These are phyloP conservation scores for Eunapius fragilis DNA, from an alignment of 37 sponge, comb jelly and placozoan genomes.

Conservation along the genomic window DNA sequence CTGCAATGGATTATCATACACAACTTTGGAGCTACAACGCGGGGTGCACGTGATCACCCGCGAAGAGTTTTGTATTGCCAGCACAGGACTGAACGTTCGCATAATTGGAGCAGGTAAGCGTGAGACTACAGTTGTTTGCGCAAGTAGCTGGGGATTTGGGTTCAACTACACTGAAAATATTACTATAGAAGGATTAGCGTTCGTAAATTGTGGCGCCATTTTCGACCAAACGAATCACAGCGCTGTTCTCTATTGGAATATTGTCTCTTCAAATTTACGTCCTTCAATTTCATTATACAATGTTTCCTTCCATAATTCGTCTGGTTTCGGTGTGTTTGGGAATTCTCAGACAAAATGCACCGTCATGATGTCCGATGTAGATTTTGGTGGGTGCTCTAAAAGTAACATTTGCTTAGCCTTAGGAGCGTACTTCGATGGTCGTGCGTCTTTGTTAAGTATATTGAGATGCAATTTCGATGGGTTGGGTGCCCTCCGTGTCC, in stretches of 20 bases:
- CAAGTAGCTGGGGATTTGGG: not conserved
- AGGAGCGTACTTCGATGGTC: not conserved
- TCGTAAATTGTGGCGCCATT: not conserved
- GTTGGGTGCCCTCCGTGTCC: not conserved
- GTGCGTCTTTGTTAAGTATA: not conserved
- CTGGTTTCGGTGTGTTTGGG: not conserved
- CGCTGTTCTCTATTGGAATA: not conserved
- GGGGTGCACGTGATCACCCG: not conserved
- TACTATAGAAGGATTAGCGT: not conserved
- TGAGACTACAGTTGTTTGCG: not conserved
- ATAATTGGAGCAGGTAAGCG: not conserved
- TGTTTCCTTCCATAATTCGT: not conserved
- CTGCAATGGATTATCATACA: not conserved
- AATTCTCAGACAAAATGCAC: not conserved
- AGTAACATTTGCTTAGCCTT: not conserved
- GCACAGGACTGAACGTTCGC: not conserved
- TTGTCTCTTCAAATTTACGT: not conserved
- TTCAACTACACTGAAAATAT: not conserved
- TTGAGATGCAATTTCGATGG: not conserved
- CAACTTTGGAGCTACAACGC: not conserved
- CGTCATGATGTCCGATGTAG: not conserved
- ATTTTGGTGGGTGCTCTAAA: not conserved
- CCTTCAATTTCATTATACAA: not conserved
- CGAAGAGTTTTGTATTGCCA: not conserved
- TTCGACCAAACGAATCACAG: not conserved